phyloP scores from a whole-genome alignment of 2,113 vertebrate species.

The Melanocharis versteri region DNA sequence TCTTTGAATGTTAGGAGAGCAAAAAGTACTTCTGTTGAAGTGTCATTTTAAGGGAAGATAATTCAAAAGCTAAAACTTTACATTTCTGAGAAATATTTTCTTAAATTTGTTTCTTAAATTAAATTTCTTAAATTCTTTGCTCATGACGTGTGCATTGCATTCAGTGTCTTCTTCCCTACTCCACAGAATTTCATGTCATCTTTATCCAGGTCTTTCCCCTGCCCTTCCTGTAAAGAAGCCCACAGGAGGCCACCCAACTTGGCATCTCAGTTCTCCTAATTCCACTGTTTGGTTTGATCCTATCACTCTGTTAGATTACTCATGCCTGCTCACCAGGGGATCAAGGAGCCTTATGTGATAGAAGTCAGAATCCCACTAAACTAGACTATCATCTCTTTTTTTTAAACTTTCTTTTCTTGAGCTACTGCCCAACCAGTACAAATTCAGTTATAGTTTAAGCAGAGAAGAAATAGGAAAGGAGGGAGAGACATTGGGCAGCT shows the following conservation, averaged over 20 bases:
- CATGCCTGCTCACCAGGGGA: not conserved
- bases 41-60: not conserved
- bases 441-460: not conserved
- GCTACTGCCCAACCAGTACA: not conserved
- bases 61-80: not conserved
- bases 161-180: not conserved
- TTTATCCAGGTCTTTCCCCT: not conserved
- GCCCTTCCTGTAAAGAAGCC: not conserved
- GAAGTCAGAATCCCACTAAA: not conserved
- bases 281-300: not conserved
- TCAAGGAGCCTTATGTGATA: not conserved
- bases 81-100: not conserved
- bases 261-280: not conserved
- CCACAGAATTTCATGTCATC: not conserved
- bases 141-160: not conserved
- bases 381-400: not conserved
- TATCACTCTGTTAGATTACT: not conserved
- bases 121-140: too few relatives aligned
- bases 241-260: not conserved
- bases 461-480: not conserved
- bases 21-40: not conserved
- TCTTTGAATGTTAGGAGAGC: not conserved
- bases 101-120: not conserved
- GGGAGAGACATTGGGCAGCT: not conserved
- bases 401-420: not conserved